These are phyloP conservation scores for Ormyrus pomaceus DNA, from an alignment of 2,888 invertebrate species.

Conservation along the genomic window DNA sequence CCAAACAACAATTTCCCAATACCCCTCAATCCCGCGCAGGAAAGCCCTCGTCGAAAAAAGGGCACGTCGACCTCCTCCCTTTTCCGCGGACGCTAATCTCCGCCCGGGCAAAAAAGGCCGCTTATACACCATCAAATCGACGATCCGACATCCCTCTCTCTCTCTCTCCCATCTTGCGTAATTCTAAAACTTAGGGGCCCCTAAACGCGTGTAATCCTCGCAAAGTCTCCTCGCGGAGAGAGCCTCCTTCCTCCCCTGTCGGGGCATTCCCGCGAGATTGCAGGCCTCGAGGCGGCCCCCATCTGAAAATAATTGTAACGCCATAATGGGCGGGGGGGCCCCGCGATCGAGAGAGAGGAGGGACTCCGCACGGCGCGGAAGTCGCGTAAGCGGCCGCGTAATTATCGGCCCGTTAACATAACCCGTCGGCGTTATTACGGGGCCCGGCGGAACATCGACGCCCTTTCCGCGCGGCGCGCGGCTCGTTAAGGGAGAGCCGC, in stretches of 20 bases:
- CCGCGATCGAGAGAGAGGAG: background rate
- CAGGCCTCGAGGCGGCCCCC: constrained; percentile 4
- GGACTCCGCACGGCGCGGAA: constrained; percentile 40
- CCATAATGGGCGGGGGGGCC: background rate
- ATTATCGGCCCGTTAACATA: constrained; percentile 62
- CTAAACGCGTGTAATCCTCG: constrained; percentile 33
- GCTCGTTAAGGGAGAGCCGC: too few species aligned
- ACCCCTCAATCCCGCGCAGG: too few species aligned
- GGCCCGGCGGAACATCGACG: background rate
- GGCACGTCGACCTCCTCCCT: too few species aligned
- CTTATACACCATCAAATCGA: too few species aligned
- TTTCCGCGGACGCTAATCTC: too few species aligned
- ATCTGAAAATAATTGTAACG: constrained; percentile 49
- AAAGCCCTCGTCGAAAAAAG: too few species aligned
- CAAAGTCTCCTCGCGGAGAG: too few species aligned
- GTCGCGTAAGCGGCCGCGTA: constrained; percentile 54
- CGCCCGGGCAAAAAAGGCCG: too few species aligned
- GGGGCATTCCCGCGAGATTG: background rate
- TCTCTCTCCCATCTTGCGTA: constrained; percentile 13
- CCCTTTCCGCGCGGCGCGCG: constrained; percentile 16
- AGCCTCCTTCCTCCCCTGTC: too few species aligned
- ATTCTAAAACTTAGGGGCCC: constrained; percentile 31
- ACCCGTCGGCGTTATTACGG: constrained; percentile 48
- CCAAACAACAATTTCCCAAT: too few species aligned
- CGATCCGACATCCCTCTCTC: too few species aligned